A percentile compares a stretch with the other conserved stretches of the same genome.
Evolutionary conservation across 2,888 invertebrate species (phyloP).

Genomic region (Vandiemenella viatica): DNA sequence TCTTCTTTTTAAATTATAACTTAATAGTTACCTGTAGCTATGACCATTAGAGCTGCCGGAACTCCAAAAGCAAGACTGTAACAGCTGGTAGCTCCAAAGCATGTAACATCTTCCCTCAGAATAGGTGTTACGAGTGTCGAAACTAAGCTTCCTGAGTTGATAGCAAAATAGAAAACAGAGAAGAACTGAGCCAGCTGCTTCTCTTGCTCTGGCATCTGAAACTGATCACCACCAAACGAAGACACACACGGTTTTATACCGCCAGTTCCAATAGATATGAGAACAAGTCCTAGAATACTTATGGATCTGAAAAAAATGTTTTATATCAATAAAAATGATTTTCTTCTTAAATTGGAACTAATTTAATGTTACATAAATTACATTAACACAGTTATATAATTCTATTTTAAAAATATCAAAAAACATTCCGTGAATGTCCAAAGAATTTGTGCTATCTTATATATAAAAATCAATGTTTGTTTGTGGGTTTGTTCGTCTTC

Average conservation of each 20-base stretch:
- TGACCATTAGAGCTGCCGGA: constrained; percentile 71
- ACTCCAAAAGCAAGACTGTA: constrained; percentile 80
- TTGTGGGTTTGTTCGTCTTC: too few species aligned
- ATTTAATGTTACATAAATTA: too few species aligned
- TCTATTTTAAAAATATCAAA: too few species aligned
- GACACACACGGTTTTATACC: constrained; percentile 93
- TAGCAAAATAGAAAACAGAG: constrained; percentile 86
- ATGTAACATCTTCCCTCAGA: constrained; percentile 60
- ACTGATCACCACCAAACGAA: constrained; percentile 92
- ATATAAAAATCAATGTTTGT: too few species aligned
- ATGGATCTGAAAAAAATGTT: constrained; percentile 43
- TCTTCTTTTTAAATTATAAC: too few species aligned
- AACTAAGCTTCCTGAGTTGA: constrained; percentile 77
- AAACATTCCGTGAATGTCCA: too few species aligned
- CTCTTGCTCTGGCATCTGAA: constrained; percentile 64
- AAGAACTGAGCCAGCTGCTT: constrained; percentile 73
- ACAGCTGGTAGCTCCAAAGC: constrained; percentile 61
- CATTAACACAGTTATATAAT: too few species aligned
- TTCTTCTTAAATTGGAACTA: too few species aligned
- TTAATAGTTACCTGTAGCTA: constrained; percentile 53
- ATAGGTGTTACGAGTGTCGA: constrained; percentile 81
- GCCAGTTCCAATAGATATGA: constrained; percentile 82
- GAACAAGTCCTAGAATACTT: constrained; percentile 48
- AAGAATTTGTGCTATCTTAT: too few species aligned
- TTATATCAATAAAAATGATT: too few species aligned